Base-by-base conservation (phyloP, 2,797 vertebrate species). In the Anguilla marmorata region DNA sequence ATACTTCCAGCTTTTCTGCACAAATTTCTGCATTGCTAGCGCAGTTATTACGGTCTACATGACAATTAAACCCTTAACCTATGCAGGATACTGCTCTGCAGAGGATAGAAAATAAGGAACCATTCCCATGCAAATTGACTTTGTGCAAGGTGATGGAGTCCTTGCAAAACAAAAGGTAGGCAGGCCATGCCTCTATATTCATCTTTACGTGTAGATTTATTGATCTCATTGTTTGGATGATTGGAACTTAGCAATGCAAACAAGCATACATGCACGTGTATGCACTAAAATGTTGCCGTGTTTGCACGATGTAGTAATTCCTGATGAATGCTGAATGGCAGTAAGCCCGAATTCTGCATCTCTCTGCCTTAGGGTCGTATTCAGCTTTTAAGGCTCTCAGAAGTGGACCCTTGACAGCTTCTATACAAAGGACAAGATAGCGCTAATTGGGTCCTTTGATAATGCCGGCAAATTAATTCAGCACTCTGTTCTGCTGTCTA, bases 181-280 rank as follows among this genome's bases (percentile, higher is more conserved):
- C 30, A 76, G 33, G 30, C 30, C 72, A 37, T 37, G 72, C 37
- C 72, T 37, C 72, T 37, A 16, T 37, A 76, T 76, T 76, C 33
- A 76, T 76, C 72, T 76, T 37, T 33, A 37, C 16, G 72, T 33
- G 72, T 37, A 37, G 11, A 76, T 76, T 76, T 76, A 76, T 76
- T 21, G 72, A 76, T 76, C 72, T 16, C 72, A 2, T 76, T 37
- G 27, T 3, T 41, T 21, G 30, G 30, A 76, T 37, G 72, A 41
- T 76, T 76, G 72, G 72, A 37, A 76, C 72, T 76, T 76, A 33
- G 72, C 72, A 76, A 33, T 76, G 72, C 72, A 76, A 76, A 76
- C 72, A 37, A 33, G 72, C 14, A 37, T 37, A 76, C 16, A 14
- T 76, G 72, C 72, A 37, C 14, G 4, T 76, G 72, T 76, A 16